Base-by-base conservation (phyloP, 2,888 invertebrate species). In the Platycheirus albimanus region DNA sequence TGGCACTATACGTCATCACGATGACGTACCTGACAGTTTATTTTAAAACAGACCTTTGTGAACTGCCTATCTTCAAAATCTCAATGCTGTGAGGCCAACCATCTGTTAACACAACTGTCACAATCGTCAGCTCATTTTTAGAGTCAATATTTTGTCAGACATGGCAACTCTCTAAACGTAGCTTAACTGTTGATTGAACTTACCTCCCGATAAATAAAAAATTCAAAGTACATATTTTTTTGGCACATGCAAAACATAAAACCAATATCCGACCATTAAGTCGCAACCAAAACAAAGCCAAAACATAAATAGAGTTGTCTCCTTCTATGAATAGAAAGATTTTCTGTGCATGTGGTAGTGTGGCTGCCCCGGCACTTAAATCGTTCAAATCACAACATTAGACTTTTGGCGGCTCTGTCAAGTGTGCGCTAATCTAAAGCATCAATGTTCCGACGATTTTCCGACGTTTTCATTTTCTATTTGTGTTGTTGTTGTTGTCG, bases 381-480 rank as follows among this genome's bases (percentile, higher is more conserved):
- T 63, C 20, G 10, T 36, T 36, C 19, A 24, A 5, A 52, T 45
- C 43, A 7, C 36, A 72, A 24, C 33, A 45, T 54, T 28, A 41
- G 52, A 66, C 43, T 54, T 36, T 64, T 45, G 64, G 43, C 75
- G 56, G 67, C 71, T 71, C 56, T 61, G 41, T 79, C 74, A 67
- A 67, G 79, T 79, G 79, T 74, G 67, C 36, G 6, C 17, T 54
- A 54, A 77, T 54, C 51, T 43, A 2, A 45, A 30, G 52, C 24
- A 17, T 58, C 11, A 38, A 38, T 74, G 20, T n/a, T n/a, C 13
- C 10, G 15, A 11, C 2, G 17, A 45, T 58, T 54, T 63, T 17
- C 8, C 17, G 45, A 56, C n/a, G 15, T 45, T 54, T 56, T 56
- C 3, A 8, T 41, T 56, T 58, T 58, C 41, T 24, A n/a, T 33